A percentile compares a stretch with the other conserved stretches of the same genome.
These are phyloP conservation scores for Tachina fera DNA, from an alignment of 2,888 invertebrate species.

Conservation along the genomic window DNA sequence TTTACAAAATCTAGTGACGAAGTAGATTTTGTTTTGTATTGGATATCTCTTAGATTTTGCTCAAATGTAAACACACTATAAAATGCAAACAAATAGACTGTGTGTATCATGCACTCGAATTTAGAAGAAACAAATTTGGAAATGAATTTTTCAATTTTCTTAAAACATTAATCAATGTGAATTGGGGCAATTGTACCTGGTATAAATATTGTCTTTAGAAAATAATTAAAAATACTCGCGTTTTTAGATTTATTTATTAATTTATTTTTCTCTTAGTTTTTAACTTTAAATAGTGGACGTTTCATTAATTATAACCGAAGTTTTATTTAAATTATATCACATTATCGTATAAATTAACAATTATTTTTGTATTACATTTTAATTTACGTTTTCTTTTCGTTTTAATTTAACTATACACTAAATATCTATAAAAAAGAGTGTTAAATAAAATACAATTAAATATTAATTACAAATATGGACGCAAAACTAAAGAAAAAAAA, in stretches of 20 bases:
- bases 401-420: conserved; percentile 43
- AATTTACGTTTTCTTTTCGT: neutral
- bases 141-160: too few relatives aligned
- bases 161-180: too few relatives aligned
- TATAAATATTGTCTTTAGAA: too few relatives aligned
- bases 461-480: conserved; percentile 51
- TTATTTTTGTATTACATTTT: conserved; percentile 45
- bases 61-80: too few relatives aligned
- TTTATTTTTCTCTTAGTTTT: conserved; percentile 3
- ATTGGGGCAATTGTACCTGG: too few relatives aligned
- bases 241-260: neutral
- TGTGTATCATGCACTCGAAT: too few relatives aligned
- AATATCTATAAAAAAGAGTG: conserved; percentile 32
- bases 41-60: too few relatives aligned
- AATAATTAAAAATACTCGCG: too few relatives aligned
- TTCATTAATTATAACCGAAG: conserved; percentile 18
- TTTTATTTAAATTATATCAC: conserved; percentile 69
- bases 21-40: too few relatives aligned
- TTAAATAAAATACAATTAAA: conserved; percentile 37
- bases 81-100: too few relatives aligned
- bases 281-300: conserved; percentile 38
- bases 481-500: conserved; percentile 27
- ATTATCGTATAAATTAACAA: conserved; percentile 68
- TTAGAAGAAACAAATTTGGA: too few relatives aligned
- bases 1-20: too few relatives aligned